Evolutionary conservation across 2,113 vertebrate species (phyloP).

Genomic region (Dipodomys spectabilis): DNA sequence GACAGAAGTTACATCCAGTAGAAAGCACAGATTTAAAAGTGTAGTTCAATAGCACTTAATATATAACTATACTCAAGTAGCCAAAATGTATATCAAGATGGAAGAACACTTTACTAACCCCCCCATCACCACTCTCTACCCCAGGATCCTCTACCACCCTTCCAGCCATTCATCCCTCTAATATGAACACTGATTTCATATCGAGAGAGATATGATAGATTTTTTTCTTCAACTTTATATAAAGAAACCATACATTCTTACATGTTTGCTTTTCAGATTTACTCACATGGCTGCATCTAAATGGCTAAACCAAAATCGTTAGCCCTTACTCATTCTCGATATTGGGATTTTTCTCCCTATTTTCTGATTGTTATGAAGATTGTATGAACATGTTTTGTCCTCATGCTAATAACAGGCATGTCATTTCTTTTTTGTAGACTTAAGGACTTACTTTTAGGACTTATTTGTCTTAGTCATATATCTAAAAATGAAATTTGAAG

Average conservation of each 20-base stretch:
- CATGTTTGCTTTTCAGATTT: not conserved
- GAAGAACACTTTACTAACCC: not conserved
- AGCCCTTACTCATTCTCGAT: not conserved
- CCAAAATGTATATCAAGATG: not conserved
- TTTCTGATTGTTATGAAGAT: not conserved
- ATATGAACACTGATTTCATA: not conserved
- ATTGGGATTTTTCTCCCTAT: not conserved
- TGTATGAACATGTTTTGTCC: not conserved
- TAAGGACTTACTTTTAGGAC: not conserved
- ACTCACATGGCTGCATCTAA: too few relatives aligned
- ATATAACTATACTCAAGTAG: not conserved
- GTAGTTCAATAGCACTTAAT: not conserved
- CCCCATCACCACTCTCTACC: too few relatives aligned
- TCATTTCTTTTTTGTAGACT: not conserved
- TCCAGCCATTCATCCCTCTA: not conserved
- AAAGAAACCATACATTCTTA: not conserved
- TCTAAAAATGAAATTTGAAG: not conserved
- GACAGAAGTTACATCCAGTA: not conserved
- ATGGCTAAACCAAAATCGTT: not conserved
- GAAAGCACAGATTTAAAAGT: slow-evolving; percentile 22
- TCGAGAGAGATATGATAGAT: not conserved
- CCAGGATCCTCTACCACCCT: too few relatives aligned
- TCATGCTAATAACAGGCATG: not conserved
- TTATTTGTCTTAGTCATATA: not conserved
- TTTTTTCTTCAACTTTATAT: not conserved